Percentiles rank a stretch among this genome's conserved stretches.
phyloP scores from a whole-genome alignment of 2,888 invertebrate genomes.

The Scaptomyza polygonia region DNA sequence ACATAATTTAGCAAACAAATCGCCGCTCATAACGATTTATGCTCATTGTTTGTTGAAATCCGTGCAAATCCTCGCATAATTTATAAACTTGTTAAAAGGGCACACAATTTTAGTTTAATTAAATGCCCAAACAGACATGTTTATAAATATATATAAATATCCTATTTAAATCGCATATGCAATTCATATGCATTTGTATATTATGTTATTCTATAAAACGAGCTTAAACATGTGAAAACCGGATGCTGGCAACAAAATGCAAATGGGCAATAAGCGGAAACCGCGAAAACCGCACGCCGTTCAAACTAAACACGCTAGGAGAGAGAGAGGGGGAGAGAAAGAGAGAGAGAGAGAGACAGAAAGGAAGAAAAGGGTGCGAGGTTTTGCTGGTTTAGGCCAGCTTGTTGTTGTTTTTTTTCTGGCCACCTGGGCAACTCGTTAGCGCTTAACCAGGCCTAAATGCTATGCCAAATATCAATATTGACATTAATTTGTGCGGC shows the following conservation, averaged over 20 bases:
- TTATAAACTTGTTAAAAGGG: constrained; percentile 15
- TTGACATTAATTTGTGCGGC: constrained; percentile 74
- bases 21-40: constrained; percentile 17
- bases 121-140: constrained; percentile 6
- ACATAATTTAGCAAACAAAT: constrained; percentile 19
- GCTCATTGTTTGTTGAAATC: constrained; percentile 13
- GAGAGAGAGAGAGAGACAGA: constrained; percentile 1
- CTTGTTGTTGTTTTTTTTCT: constrained; percentile 17
- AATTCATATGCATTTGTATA: not conserved
- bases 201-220: too few species aligned
- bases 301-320: constrained; percentile 59
- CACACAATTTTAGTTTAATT: constrained; percentile 29
- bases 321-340: not conserved
- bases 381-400: constrained; percentile 1
- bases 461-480: constrained; percentile 71
- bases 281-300: constrained; percentile 63
- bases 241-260: constrained; percentile 30
- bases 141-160: constrained; percentile 6
- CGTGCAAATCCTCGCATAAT: constrained; percentile 39
- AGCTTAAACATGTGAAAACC: constrained; percentile 10
- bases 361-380: not conserved
- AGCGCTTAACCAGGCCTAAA: constrained; percentile 64
- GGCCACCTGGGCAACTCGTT: constrained; percentile 64
- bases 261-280: constrained; percentile 53
- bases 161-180: not conserved